A percentile compares a stretch with the other conserved stretches of the same genome.
Conservation (phyloP, 2,113 vertebrate genomes). For the Rhynchomys soricoides region DNA sequence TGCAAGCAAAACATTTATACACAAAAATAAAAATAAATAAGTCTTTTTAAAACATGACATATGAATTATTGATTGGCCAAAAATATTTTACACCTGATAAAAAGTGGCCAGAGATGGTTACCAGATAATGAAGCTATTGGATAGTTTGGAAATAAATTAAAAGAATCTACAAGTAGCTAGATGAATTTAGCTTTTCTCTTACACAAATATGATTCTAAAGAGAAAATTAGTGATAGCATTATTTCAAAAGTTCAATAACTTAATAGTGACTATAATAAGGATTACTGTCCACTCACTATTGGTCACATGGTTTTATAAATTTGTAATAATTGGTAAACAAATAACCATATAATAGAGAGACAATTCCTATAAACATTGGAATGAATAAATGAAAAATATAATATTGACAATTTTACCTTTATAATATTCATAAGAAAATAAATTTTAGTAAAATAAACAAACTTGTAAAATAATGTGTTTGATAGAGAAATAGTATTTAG, state of each 20-base stretch:
- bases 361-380: neutral
- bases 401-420: neutral
- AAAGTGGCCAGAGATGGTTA: neutral
- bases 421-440: neutral
- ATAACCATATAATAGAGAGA: neutral
- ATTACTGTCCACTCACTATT: neutral
- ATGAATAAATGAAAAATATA: neutral
- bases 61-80: neutral
- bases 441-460: neutral
- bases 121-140: neutral
- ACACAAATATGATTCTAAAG: neutral
- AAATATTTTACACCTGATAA: neutral
- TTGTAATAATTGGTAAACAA: neutral
- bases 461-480: slow-evolving; percentile 3
- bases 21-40: neutral
- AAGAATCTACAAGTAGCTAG: neutral
- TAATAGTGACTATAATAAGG: neutral
- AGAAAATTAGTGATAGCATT: neutral
- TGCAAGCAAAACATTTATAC: neutral
- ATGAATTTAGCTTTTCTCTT: neutral
- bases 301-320: neutral
- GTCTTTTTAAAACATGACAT: neutral
- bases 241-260: neutral
- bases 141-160: neutral
- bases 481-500: neutral